phyloP scores from a whole-genome alignment of 1,140 invertebrate genomes.

The Bacillus rossius region DNA sequence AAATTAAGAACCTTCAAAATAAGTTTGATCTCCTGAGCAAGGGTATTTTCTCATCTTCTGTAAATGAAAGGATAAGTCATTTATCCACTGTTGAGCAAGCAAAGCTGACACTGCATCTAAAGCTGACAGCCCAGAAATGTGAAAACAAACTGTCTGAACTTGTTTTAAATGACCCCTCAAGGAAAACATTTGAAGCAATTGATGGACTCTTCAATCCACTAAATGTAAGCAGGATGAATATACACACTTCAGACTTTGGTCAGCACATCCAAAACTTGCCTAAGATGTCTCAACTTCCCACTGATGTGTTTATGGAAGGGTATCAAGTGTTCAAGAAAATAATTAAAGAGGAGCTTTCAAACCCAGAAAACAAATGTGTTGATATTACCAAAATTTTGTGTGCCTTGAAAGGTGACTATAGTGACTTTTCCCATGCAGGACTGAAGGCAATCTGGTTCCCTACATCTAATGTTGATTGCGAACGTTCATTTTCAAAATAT shows the following conservation, averaged over 20 bases:
- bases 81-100: not conserved
- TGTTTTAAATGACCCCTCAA: not conserved
- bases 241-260: not conserved
- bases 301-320: not conserved
- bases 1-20: not conserved
- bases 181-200: not conserved
- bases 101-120: not conserved
- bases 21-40: not conserved
- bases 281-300: not conserved
- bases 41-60: not conserved
- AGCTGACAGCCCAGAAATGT: not conserved
- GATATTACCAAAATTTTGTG: not conserved
- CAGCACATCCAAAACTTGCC: not conserved
- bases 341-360: not conserved
- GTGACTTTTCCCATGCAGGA: not conserved
- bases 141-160: slow-evolving; percentile 1
- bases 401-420: not conserved
- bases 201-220: not conserved
- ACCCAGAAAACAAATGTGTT: not conserved
- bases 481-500: slow-evolving; percentile 5
- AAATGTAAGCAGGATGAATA: too few relatives aligned
- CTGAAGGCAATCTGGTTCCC: slow-evolving; percentile 2
- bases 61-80: not conserved
- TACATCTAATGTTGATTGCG: not conserved
- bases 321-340: slow-evolving; percentile 2